Evolutionary conservation across 2,113 vertebrate species (phyloP), one percentile per base, ranked within the genome.

Genomic region (Hyaena hyaena): DNA sequence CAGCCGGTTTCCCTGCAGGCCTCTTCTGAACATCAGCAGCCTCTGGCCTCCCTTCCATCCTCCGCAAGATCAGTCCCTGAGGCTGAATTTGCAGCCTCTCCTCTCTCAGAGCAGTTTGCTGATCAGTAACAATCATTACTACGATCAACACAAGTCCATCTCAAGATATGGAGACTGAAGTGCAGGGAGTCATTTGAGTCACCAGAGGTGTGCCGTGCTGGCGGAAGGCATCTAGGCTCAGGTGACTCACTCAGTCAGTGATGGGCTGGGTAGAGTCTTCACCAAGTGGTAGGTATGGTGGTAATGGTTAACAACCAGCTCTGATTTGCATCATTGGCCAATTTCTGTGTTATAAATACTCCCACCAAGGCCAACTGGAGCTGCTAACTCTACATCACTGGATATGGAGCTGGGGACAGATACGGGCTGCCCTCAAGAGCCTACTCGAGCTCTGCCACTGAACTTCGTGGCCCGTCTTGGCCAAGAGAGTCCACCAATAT

Each of bases 171-270:
- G 83, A 73, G 33, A 77, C 82, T 19, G 68, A 55, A 77, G 31
- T 43, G 65, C 65, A 2, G 23, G 79, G 31, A 33, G 33, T 26
- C 80, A 68, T 26, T 0, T 35, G 65, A 55, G 45, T 79, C 21
- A 19, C 24, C 33, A 10, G 53, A 80, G 71, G 31, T 10, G 14
- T 23, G 43, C 26, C 0, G 1, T 14, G 48, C 83, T 19, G 11
- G 4, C 17, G 61, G 58, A 8, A 26, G 35, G 24, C 23, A 5
- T 50, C 71, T n/a, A 9, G 61, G 58, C 21, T 77, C 61, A 7
- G 10, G n/a, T 80, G 63, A 79, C 63, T 93, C 71, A 79, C 63
- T 93, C 53, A 80, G n/a, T 93, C 53, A 80, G n/a, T 55, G 65
- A 0, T 1, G 24, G 50, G 65, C 2, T 58, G 53, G 80, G 23